Evolutionary conservation across 1,140 invertebrate species (phyloP), one percentile per base, ranked within the genome.

Genomic region (Aphaenogaster ashmeadi): DNA sequence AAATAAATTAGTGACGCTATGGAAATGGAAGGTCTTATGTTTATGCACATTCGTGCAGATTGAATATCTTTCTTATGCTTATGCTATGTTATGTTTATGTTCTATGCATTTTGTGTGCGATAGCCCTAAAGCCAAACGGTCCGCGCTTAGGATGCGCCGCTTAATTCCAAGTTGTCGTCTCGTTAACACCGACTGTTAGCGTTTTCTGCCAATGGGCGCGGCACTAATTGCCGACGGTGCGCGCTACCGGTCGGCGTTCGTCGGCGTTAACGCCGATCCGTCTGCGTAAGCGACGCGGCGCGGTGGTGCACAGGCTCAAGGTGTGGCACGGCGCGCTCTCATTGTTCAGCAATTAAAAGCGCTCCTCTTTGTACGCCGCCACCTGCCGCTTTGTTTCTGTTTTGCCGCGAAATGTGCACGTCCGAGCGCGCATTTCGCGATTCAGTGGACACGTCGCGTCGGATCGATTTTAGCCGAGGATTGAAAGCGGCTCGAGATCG

Each of bases 331-430:
- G 90, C 80, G 83, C 81, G 74, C 75, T 47, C 85, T 56, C 88
- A 94, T 95, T 95, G 94, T 95, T 83, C 87, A 69, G 92, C 94
- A 95, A 95, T 95, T 95, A 95, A 95, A 95, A 93, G 93, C 93
- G 89, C 88, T 90, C 91, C 89, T 93, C 91, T 92, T 94, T 94
- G 93, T 93, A 15, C 36, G 75, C 84, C 90, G 90, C 93, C 94
- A 95, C 94, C 94, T 95, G 94, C 94, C 88, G 60, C 86, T 88
- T 92, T 93, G 91, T 93, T 90, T 90, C 86, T 92, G 92, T 90
- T 89, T 93, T 62, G 86, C 58, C 47, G 56, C 64, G 27, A 69
- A 89, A 78, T 84, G 75, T 56, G 83, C 89, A 90, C 92, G 94
- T 92, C 87, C 84, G 81, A 90, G 75, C 86, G 84, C 62, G 86